Evolutionary conservation across 2,113 vertebrate genomes (phyloP), one percentile per base, ranked within the genome.

Genomic region (Chamaea fasciata): DNA sequence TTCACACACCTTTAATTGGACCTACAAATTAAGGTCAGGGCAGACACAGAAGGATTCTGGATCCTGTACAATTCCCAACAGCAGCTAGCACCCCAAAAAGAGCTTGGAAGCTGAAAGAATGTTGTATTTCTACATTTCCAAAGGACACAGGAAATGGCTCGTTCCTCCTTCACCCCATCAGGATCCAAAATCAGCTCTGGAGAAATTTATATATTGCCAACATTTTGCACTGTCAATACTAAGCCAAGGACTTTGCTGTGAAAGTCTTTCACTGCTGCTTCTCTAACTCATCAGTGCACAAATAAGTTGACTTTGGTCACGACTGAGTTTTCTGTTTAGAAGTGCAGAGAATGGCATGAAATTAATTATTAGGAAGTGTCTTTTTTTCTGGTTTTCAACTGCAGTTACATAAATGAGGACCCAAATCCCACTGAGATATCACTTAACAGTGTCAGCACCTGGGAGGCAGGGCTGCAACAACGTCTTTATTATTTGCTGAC

Each of bases 401-500:
- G 9, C 64, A 83, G 80, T 65, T 65, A 81, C 69, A 68, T 49
- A 87, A 93, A 68, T 46, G 49, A 94, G 73, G 69, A 75, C 63
- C 65, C 73, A 84, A 92, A 90, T 64, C 79, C 73, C 65, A 82
- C 60, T 52, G 67, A 94, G 74, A 70, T 90, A 92, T 83, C 81
- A 82, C 63, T 94, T 94, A 89, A 76, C 87, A 89, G 69, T 70
- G 80, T 79, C 78, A 84, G 81, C 75, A 89, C 70, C 87, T 63
- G 59, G 27, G 60, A 91, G 35, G 83, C 67, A 95, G 88, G 60
- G 92, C 92, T 5, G 68, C 0, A 1, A 83, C 87, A 81, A 50
- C 95, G 97, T 96, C 96, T 96, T 95, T 80, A 90, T 92, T 95
- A 96, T 96, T 97, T 98, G 97, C 98, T 97, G 98, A 90, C 97